Evolutionary conservation across 2,888 invertebrate species (phyloP).

Genomic region (Polietes domitor): DNA sequence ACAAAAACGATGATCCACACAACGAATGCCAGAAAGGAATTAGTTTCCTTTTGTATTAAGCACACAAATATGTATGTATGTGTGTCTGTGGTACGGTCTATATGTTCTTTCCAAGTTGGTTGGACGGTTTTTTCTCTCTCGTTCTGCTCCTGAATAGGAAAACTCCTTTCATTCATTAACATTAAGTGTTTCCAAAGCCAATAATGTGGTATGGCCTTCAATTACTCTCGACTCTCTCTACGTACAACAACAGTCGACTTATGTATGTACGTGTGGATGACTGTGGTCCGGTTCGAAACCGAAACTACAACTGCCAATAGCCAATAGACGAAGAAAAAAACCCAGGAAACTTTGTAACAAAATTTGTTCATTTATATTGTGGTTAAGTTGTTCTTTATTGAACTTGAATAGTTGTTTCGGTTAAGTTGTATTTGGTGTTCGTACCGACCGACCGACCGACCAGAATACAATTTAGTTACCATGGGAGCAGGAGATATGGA

Average conservation of each 20-base stretch:
- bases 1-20: not conserved
- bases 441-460: not conserved
- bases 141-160: conserved; percentile 5
- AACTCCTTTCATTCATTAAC: conserved; percentile 62
- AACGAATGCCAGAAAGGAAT: not conserved
- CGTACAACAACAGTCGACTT: conserved; percentile 19
- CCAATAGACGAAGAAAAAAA: not conserved
- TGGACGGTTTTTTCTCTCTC: conserved; percentile 8
- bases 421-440: conserved; percentile 11
- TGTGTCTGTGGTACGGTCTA: not conserved
- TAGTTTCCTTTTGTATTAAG: conserved; percentile 2
- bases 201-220: conserved; percentile 61
- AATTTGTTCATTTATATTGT: conserved; percentile 63
- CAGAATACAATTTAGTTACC: conserved; percentile 11
- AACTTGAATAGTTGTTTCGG: conserved; percentile 61
- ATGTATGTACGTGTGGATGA: conserved; percentile 52
- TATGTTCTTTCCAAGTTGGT: conserved; percentile 26
- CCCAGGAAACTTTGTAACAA: conserved; percentile 62
- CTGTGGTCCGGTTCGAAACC: not conserved
- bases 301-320: conserved; percentile 51
- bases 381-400: conserved; percentile 63
- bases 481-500: conserved; percentile 12
- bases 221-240: conserved; percentile 47
- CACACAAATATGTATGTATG: not conserved
- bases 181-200: conserved; percentile 48